phyloP scores from a whole-genome alignment of 2,888 invertebrate species.

The Ligdia adustata region DNA sequence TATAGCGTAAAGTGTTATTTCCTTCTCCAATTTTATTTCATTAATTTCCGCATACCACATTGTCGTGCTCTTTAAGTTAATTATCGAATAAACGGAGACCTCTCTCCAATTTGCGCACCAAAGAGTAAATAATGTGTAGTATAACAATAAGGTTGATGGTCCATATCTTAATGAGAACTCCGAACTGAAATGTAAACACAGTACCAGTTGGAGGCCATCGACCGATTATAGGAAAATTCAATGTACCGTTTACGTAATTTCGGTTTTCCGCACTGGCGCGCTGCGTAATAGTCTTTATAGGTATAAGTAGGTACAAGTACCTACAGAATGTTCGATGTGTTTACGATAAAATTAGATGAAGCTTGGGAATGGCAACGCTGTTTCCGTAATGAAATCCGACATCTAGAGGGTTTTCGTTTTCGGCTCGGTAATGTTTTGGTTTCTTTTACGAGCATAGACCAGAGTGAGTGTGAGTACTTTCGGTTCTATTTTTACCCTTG shows the following conservation, averaged over 20 bases:
- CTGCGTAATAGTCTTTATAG: conserved; percentile 57
- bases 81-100: conserved; percentile 8
- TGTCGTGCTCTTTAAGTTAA: conserved; percentile 8
- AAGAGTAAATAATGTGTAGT: conserved; percentile 6
- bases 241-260: conserved; percentile 78
- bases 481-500: conserved; percentile 3
- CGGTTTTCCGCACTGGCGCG: conserved; percentile 77
- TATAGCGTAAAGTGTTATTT: no score
- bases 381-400: conserved; percentile 39
- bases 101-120: conserved; percentile 5
- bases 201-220: conserved; percentile 38
- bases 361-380: conserved; percentile 32
- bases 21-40: background rate
- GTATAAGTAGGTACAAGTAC: conserved; percentile 16
- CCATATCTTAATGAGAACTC: conserved; percentile 14
- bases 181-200: conserved; percentile 37
- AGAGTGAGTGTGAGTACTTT: conserved; percentile 2
- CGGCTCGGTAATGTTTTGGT: conserved; percentile 9
- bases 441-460: conserved; percentile 8
- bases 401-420: conserved; percentile 18
- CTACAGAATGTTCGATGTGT: conserved; percentile 36
- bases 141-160: conserved; percentile 16
- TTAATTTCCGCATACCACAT: conserved; percentile 5
- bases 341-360: conserved; percentile 40
- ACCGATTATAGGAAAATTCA: conserved; percentile 73